A percentile compares a stretch with the other conserved stretches of the same genome.
Evolutionary conservation across 2,888 invertebrate species (phyloP).

Genomic region (Dexiosoma caninum): DNA sequence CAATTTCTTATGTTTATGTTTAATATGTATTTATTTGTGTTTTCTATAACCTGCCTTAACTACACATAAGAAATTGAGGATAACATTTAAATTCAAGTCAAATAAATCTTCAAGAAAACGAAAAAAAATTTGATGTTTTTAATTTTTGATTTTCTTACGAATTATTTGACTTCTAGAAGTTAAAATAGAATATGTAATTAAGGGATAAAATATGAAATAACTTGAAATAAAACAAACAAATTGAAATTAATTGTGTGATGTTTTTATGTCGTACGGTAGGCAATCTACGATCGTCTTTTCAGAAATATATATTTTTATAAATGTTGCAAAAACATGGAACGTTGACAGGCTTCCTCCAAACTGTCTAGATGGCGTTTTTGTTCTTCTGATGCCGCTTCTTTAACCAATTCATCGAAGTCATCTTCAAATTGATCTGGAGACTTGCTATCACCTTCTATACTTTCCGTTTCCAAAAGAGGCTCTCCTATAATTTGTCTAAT

Average conservation of each 20-base stretch:
- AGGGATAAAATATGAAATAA: background rate
- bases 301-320: slow-evolving; percentile 64
- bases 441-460: slow-evolving; percentile 47
- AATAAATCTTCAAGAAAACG: background rate
- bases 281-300: background rate
- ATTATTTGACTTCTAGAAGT: background rate
- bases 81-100: background rate
- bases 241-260: slow-evolving; percentile 8
- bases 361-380: slow-evolving; percentile 74
- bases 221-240: background rate
- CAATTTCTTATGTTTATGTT: slow-evolving; percentile 17
- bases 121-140: no score
- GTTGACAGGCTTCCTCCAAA: slow-evolving; percentile 77
- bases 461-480: slow-evolving; percentile 68
- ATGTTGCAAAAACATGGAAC: slow-evolving; percentile 74
- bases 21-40: slow-evolving; percentile 10
- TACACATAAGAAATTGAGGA: background rate
- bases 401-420: slow-evolving; percentile 73
- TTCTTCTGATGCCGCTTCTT: slow-evolving; percentile 72
- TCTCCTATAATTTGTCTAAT: slow-evolving; percentile 86
- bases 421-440: slow-evolving; percentile 75
- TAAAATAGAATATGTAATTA: background rate
- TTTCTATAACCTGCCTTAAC: slow-evolving; percentile 18
- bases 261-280: background rate
- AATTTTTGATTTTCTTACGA: background rate